A percentile compares a stretch with the other conserved stretches of the same genome.
Conservation (phyloP, 2,888 invertebrate species). For the Epistrophella euchroma region DNA sequence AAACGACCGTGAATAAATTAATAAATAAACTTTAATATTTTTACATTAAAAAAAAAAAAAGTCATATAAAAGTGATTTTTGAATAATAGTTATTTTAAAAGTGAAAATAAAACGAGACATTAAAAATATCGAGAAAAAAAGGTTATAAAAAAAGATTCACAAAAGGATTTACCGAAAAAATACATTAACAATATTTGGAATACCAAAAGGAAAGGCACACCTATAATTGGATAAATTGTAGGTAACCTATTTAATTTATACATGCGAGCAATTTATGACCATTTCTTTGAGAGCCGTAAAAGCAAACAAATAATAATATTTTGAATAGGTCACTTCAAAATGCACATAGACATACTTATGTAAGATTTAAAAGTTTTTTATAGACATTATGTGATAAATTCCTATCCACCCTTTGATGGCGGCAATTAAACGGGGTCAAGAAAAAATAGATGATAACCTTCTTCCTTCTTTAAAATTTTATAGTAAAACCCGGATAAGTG, state of each 20-base stretch:
- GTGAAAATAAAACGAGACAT: neutral
- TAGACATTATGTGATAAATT: too few species aligned
- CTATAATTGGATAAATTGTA: neutral
- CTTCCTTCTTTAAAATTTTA: too few species aligned
- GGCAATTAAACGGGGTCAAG: too few species aligned
- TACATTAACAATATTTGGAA: conserved; percentile 17
- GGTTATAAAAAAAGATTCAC: neutral
- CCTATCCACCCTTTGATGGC: too few species aligned
- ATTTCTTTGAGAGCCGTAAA: too few species aligned
- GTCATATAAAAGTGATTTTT: conserved; percentile 22
- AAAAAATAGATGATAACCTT: too few species aligned
- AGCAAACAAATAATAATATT: too few species aligned
- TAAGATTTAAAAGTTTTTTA: too few species aligned
- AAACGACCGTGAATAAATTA: conserved; percentile 43
- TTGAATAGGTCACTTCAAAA: too few species aligned
- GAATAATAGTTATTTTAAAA: neutral
- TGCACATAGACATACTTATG: too few species aligned
- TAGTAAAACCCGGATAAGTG: too few species aligned
- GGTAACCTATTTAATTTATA: neutral
- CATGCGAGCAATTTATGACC: too few species aligned
- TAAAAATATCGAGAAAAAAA: neutral
- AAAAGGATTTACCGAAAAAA: conserved; percentile 2
- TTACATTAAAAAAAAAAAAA: neutral
- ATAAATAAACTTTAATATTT: conserved; percentile 18
- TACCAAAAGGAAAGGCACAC: neutral